These are phyloP conservation scores for Chloroceryle amazona DNA, from an alignment of 2,797 vertebrate genomes.

Conservation along the genomic window DNA sequence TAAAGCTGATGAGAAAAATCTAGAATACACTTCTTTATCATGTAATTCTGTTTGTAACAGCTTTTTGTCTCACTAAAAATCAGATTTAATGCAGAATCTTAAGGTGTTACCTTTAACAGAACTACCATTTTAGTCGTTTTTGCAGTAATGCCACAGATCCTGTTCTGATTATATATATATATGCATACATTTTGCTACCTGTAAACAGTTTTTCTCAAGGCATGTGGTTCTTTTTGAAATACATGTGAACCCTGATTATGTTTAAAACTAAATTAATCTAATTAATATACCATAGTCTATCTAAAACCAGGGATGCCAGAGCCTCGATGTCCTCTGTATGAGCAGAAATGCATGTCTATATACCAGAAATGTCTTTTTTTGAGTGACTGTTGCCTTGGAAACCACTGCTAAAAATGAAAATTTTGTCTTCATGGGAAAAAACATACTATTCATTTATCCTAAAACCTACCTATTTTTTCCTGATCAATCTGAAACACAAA, in stretches of 20 bases:
- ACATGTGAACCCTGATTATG: not conserved
- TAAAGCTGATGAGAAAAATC: conserved; percentile 6
- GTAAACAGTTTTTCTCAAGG: not conserved
- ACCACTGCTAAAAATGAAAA: conserved; percentile 24
- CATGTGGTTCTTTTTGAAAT: not conserved
- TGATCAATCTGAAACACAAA: not conserved
- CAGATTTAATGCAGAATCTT: not conserved
- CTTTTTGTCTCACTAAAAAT: not conserved
- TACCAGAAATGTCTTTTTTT: not conserved
- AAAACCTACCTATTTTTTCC: not conserved
- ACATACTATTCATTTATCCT: not conserved
- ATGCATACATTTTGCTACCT: not conserved
- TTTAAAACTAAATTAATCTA: not conserved
- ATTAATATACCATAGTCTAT: not conserved
- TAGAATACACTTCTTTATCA: too few relatives aligned
- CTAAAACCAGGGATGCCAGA: not conserved
- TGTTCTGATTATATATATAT: not conserved
- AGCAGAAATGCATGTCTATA: not conserved
- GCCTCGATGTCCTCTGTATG: not conserved
- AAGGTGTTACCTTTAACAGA: not conserved
- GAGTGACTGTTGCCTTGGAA: conserved; percentile 4
- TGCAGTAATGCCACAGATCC: not conserved
- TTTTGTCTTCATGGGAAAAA: not conserved
- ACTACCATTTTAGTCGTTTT: not conserved
- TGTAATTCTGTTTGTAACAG: conserved; percentile 39